Conservation (phyloP, 2,888 invertebrate species). For the Luperina nickerlii region DNA sequence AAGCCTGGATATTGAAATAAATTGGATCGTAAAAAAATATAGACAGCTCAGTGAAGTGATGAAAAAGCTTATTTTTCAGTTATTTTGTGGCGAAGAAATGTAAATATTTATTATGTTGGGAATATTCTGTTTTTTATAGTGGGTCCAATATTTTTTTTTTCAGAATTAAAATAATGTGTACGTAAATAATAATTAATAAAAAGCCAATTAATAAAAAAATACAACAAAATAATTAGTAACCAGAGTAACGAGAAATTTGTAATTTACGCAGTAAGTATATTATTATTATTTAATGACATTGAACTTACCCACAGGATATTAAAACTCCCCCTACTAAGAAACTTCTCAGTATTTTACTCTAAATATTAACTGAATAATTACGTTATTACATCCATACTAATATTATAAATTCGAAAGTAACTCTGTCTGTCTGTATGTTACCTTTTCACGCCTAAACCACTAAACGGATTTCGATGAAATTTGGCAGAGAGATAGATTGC, state of each 20-base stretch:
- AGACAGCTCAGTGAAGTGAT: slow-evolving; percentile 15
- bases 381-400: neutral
- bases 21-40: slow-evolving; percentile 33
- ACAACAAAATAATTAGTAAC: too few species aligned
- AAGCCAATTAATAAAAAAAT: too few species aligned
- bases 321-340: neutral
- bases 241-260: too few species aligned
- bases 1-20: slow-evolving; percentile 44
- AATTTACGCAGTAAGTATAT: too few species aligned
- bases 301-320: neutral
- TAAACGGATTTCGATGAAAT: too few species aligned
- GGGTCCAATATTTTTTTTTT: neutral
- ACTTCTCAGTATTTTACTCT: neutral
- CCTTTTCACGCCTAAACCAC: too few species aligned
- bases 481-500: too few species aligned
- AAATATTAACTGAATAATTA: neutral
- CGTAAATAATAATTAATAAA: too few species aligned
- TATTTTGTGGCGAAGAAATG: slow-evolving; percentile 25
- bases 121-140: neutral
- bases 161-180: neutral
- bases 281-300: too few species aligned
- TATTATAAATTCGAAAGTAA: too few species aligned
- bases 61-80: slow-evolving; percentile 31
- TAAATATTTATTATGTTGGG: slow-evolving; percentile 1
- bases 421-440: too few species aligned